phyloP scores from a whole-genome alignment of 2,888 invertebrate species.

The Axea sp. region DNA sequence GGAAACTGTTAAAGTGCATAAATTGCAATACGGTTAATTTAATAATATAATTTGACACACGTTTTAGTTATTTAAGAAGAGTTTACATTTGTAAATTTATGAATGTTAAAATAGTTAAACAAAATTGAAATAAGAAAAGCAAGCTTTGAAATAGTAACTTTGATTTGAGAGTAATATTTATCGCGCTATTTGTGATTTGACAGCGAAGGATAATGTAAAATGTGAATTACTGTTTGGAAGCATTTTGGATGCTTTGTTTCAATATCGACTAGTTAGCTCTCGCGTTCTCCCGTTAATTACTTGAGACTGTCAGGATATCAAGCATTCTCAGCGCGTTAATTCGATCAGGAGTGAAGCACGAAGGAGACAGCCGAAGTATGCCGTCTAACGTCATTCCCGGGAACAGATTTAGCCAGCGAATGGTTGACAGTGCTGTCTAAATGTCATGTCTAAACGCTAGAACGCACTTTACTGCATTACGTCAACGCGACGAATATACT shows the following conservation, averaged over 20 bases:
- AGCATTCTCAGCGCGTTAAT: slow-evolving; percentile 77
- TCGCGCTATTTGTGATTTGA: no score
- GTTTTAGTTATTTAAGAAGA: no score
- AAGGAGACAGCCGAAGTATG: slow-evolving; percentile 65
- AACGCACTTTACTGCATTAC: slow-evolving; percentile 58
- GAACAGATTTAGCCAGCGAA: slow-evolving; percentile 75
- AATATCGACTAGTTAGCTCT: slow-evolving; percentile 75
- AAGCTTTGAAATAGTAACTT: no score
- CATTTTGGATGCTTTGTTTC: slow-evolving; percentile 66
- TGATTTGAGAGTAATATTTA: no score
- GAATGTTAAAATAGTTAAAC: no score
- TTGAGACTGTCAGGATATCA: slow-evolving; percentile 78
- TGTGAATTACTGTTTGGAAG: no score
- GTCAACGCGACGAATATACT: slow-evolving; percentile 39
- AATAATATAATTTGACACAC: no score
- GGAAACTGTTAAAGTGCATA: no score
- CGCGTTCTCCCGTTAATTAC: slow-evolving; percentile 77
- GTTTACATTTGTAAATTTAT: no score
- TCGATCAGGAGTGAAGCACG: slow-evolving; percentile 77
- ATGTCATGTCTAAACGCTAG: slow-evolving; percentile 75
- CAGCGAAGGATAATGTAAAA: no score
- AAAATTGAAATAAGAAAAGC: no score
- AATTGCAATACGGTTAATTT: no score
- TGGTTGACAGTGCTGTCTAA: slow-evolving; percentile 78
- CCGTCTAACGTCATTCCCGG: slow-evolving; percentile 69